Conservation (phyloP, 1,140 invertebrate genomes). For the Drosophila parabipectinata region DNA sequence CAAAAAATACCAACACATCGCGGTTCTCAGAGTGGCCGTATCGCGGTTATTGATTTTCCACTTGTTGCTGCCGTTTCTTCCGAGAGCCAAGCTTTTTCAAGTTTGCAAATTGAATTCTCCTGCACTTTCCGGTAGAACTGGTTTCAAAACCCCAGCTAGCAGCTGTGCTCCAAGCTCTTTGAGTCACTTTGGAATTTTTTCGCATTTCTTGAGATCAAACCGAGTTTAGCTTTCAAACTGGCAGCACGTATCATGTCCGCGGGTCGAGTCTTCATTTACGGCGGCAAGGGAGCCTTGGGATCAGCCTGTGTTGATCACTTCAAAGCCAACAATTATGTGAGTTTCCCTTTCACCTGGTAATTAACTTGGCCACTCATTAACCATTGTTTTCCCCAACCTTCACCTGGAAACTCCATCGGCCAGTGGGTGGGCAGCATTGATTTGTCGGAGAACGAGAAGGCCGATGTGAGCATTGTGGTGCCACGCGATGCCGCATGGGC, state of each 20-base stretch:
- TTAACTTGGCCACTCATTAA: constrained; percentile 31
- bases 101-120: constrained; percentile 33
- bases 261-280: constrained; percentile 94
- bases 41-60: constrained; percentile 31
- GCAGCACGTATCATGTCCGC: constrained; percentile 83
- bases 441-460: constrained; percentile 93
- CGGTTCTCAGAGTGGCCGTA: constrained; percentile 4
- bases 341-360: constrained; percentile 62
- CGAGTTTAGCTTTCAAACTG: constrained; percentile 57
- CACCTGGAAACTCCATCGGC: constrained; percentile 58
- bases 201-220: constrained; percentile 48
- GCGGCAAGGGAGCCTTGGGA: constrained; percentile 97
- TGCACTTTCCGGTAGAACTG: constrained; percentile 44
- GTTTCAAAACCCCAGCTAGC: constrained; percentile 31
- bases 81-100: constrained; percentile 15
- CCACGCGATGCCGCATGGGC: constrained; percentile 90
- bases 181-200: constrained; percentile 41
- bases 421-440: constrained; percentile 98
- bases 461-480: constrained; percentile 95
- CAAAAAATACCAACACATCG: constrained; percentile 22
- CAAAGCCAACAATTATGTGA: constrained; percentile 95
- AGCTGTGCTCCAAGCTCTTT: constrained; percentile 48
- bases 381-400: constrained; percentile 45
- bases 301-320: constrained; percentile 93
- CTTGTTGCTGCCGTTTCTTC: constrained; percentile 27